phyloP scores from a whole-genome alignment of 2,113 vertebrate species.

The Erpornis zantholeuca region DNA sequence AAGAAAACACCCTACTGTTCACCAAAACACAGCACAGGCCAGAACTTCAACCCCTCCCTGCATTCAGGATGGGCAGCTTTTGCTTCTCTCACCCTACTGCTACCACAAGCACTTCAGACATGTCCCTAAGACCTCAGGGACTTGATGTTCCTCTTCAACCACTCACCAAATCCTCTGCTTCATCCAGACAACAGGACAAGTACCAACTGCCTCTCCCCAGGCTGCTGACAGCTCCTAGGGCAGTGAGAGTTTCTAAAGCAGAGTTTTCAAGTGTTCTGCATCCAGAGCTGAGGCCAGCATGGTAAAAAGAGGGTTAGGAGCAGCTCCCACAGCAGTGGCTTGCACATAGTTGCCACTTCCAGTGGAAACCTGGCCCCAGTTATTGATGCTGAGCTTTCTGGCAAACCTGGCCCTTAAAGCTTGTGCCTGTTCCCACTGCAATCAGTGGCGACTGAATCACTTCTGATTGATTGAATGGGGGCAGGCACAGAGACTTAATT shows the following conservation, averaged over 20 bases:
- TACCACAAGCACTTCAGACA: neutral
- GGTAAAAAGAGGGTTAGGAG: neutral
- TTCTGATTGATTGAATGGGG: slow-evolving; percentile 43
- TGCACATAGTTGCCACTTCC: neutral
- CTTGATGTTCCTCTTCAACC: neutral
- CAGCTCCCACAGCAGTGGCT: neutral
- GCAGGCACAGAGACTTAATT: slow-evolving; percentile 29
- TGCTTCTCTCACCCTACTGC: neutral
- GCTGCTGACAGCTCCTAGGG: neutral
- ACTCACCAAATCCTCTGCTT: neutral
- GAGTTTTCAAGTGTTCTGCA: neutral
- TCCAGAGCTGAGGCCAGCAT: neutral
- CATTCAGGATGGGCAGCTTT: neutral
- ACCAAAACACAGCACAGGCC: neutral
- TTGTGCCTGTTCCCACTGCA: neutral
- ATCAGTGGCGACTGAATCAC: neutral
- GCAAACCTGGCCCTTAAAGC: neutral
- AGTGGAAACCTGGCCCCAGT: neutral
- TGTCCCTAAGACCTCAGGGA: neutral
- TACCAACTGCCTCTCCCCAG: neutral
- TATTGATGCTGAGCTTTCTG: neutral
- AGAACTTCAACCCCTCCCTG: neutral
- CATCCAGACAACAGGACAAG: neutral
- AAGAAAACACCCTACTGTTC: neutral
- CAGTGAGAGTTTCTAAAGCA: neutral